These are phyloP conservation scores for Drosophila prostipennis DNA, from an alignment of 2,888 invertebrate genomes.

Conservation along the genomic window DNA sequence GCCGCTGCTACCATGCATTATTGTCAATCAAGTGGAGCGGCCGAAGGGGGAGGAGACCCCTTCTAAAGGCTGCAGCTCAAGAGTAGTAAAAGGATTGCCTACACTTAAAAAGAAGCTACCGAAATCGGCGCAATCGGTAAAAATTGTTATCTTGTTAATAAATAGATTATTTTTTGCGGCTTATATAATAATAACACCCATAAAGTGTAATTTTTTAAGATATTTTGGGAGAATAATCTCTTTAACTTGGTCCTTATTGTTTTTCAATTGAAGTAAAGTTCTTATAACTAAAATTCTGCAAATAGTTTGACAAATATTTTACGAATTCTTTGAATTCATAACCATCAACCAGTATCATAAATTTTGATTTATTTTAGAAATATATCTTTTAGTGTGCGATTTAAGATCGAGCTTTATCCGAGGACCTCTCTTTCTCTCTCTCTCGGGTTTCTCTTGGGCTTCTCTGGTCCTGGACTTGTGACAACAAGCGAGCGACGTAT, in stretches of 20 bases:
- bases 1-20: constrained; percentile 76
- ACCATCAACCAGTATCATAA: too few species aligned
- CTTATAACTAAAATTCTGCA: too few species aligned
- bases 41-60: constrained; percentile 13
- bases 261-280: too few species aligned
- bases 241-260: too few species aligned
- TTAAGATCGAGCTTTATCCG: constrained; percentile 73
- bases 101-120: constrained; percentile 23
- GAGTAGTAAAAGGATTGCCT: constrained; percentile 76
- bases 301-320: too few species aligned
- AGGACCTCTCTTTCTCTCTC: constrained; percentile 24
- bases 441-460: constrained; percentile 1
- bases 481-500: constrained; percentile 80
- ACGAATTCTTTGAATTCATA: too few species aligned
- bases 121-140: too few species aligned
- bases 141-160: too few species aligned
- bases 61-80: constrained; percentile 32
- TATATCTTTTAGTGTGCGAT: constrained; percentile 26
- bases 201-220: too few species aligned
- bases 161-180: too few species aligned
- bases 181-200: too few species aligned
- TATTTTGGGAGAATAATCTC: too few species aligned
- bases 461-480: constrained; percentile 45
- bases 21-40: constrained; percentile 77
- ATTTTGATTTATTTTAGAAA: background rate